Conservation (phyloP, 1,140 invertebrate genomes). For the Conus betulinus region DNA sequence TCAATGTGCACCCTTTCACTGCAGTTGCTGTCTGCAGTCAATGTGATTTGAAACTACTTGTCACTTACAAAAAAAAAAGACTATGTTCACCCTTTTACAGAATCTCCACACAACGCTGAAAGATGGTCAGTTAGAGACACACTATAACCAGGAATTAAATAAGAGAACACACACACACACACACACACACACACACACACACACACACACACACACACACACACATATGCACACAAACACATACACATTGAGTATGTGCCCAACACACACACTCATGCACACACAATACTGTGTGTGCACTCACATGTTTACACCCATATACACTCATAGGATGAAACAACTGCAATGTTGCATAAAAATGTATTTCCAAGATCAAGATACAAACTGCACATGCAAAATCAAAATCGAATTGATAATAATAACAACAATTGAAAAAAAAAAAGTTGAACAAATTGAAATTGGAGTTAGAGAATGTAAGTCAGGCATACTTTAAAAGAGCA, state of each 20-base stretch:
- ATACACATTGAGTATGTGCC: neutral
- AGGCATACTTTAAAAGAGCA: constrained; percentile 21
- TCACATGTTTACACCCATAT: neutral
- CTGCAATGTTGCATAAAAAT: constrained; percentile 33
- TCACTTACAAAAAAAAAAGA: no score
- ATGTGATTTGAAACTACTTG: no score
- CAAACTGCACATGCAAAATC: constrained; percentile 40
- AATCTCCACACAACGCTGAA: no score
- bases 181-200: neutral
- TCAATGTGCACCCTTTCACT: no score
- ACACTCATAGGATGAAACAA: neutral
- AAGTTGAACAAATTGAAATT: constrained; percentile 7
- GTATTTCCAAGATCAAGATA: constrained; percentile 33
- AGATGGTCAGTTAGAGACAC: no score
- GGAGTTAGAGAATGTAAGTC: constrained; percentile 18
- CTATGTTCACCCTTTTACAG: no score
- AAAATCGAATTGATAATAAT: constrained; percentile 16
- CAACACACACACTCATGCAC: neutral
- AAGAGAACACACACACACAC: neutral
- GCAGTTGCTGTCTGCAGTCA: no score
- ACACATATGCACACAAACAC: constrained; percentile 9
- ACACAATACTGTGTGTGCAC: neutral
- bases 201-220: constrained; percentile 14
- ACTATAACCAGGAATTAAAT: no score
- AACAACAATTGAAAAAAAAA: constrained; percentile 9